Conservation (phyloP, 2,113 vertebrate species). For the Stegostoma tigrinum region DNA sequence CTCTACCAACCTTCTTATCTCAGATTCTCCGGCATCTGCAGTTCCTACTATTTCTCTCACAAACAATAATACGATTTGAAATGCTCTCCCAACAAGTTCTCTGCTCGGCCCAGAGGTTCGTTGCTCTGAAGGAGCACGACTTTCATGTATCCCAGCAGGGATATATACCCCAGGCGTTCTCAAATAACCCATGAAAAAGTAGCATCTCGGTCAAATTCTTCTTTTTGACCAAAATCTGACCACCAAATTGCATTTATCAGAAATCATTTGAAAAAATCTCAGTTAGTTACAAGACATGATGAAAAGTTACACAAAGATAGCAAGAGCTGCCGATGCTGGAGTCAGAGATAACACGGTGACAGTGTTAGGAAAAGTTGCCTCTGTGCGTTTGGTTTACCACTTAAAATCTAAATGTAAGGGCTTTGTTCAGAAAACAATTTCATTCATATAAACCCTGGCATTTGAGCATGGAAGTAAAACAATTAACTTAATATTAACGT, state of each 20-base stretch:
- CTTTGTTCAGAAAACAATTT: background rate
- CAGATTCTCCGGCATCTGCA: no score
- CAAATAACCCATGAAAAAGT: slow-evolving; percentile 57
- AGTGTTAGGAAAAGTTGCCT: background rate
- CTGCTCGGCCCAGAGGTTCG: slow-evolving; percentile 59
- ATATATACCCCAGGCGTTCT: slow-evolving; percentile 51
- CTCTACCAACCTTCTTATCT: no score
- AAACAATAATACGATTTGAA: background rate
- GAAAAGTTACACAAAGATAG: background rate
- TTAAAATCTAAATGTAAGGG: background rate
- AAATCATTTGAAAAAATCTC: slow-evolving; percentile 36
- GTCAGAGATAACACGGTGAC: no score
- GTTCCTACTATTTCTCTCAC: no score
- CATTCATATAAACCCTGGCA: background rate
- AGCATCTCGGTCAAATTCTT: slow-evolving; percentile 53
- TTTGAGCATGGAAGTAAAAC: background rate
- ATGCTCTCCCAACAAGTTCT: slow-evolving; percentile 30
- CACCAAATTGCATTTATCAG: slow-evolving; percentile 57
- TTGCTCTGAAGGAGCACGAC: slow-evolving; percentile 62
- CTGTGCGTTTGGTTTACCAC: background rate
- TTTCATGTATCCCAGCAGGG: slow-evolving; percentile 63
- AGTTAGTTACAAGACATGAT: background rate
- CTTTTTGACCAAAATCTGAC: slow-evolving; percentile 65
- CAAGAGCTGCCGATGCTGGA: no score
- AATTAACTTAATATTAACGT: background rate